Base-by-base conservation (phyloP, 1,140 invertebrate species). In the Brachionus rotundiformis region DNA sequence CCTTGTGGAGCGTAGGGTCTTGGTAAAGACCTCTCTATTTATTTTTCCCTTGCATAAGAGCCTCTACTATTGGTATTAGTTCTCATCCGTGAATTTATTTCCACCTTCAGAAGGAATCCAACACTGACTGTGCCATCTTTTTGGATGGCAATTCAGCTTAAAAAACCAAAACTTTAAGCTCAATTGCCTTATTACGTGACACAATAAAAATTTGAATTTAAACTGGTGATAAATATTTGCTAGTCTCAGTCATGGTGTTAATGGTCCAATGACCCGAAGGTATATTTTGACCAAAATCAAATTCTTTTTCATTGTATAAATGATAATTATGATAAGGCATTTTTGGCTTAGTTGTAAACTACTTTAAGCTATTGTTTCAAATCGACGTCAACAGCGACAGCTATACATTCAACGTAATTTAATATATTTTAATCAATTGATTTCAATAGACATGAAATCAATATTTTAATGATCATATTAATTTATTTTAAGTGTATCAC, bases 381-480 rank as follows among this genome's bases (percentile, higher is more conserved):
- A 33, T 29, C 61, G 61, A 63, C 29, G 29, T 27, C 61, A 10
- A 63, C 23, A 33, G 29, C 61, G 5, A 63, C 61, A 63, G 29
- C 29, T 10, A 63, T 29, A 33, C 25, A 36, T 36, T n/a, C 13
- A 68, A 68, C 63, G 63, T 68, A 68, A 68, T 68, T 68, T 68
- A 68, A 68, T 68, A 68, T 68, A 68, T 68, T 68, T 68, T 68
- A 68, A 68, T 68, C 63, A 31, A 68, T 68, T 36, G 33, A 68
- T 68, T 68, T 68, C 63, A 68, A 68, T 68, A 68, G 63, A 68
- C 63, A 68, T 41, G 63, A 68, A 68, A 68, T 68, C 63, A 68
- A 68, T 68, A 68, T 68, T 68, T 68, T 68, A 68, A 68, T 68
- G 63, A 68, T 68, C 63, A 68, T 33, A 33, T 33, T 68, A 63